phyloP scores from a whole-genome alignment of 2,888 invertebrate species.

The Physocephala rufipes region DNA sequence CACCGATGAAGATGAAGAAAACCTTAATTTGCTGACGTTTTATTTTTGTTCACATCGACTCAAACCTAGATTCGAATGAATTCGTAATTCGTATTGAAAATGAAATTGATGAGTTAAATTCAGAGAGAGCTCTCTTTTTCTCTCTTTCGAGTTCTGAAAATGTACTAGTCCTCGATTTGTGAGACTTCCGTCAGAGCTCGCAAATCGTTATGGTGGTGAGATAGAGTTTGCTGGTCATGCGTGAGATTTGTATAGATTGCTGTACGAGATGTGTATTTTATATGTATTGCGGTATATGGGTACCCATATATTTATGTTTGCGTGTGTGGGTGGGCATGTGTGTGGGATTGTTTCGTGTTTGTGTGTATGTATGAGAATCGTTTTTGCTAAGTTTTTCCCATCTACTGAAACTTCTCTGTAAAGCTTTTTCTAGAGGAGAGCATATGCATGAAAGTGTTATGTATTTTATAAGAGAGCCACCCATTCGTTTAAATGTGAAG shows the following conservation, averaged over 20 bases:
- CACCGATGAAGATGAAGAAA: not conserved
- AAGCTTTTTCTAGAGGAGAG: too few species aligned
- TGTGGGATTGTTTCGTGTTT: not conserved
- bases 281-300: too few species aligned
- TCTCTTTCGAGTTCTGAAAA: not conserved
- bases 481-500: too few species aligned
- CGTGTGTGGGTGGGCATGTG: slow-evolving; percentile 25
- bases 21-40: slow-evolving; percentile 2
- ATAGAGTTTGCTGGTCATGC: slow-evolving; percentile 31
- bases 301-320: slow-evolving; percentile 30
- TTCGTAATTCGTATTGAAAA: not conserved
- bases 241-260: slow-evolving; percentile 1
- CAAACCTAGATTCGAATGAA: not conserved
- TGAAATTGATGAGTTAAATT: too few species aligned
- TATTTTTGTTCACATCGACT: not conserved
- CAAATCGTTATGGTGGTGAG: not conserved
- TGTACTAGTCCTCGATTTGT: not conserved
- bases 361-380: not conserved
- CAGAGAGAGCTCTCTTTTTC: too few species aligned
- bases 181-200: not conserved
- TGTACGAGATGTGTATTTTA: not conserved
- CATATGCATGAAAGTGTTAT: too few species aligned
- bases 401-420: too few species aligned
- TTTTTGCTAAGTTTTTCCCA: not conserved
- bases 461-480: too few species aligned